Conservation (phyloP, 1,140 invertebrate genomes). For the Carposina sasakii region DNA sequence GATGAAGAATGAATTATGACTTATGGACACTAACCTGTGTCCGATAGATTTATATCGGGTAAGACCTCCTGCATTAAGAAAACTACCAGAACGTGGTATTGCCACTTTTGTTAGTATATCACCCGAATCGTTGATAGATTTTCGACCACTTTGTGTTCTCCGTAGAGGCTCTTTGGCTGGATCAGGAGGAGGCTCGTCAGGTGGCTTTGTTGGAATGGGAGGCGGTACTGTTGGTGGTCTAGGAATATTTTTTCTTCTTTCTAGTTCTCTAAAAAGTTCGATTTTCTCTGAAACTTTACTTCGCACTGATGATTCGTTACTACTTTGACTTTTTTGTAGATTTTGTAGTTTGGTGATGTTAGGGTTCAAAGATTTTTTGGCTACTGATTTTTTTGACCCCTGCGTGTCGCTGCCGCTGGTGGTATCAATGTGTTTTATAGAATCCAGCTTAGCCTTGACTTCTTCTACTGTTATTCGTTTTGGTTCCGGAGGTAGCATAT, state of each 20-base stretch:
- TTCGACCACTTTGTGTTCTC: constrained; percentile 65
- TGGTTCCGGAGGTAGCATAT: constrained; percentile 46
- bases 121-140: constrained; percentile 72
- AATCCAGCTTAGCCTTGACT: constrained; percentile 73
- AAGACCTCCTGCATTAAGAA: constrained; percentile 83
- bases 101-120: constrained; percentile 89
- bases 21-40: constrained; percentile 67
- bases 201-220: constrained; percentile 63
- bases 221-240: constrained; percentile 65
- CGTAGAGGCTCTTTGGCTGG: constrained; percentile 55
- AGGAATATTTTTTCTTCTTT: constrained; percentile 68
- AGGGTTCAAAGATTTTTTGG: constrained; percentile 41
- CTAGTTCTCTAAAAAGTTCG: constrained; percentile 69
- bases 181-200: constrained; percentile 32
- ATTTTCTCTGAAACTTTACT: constrained; percentile 71
- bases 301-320: constrained; percentile 61
- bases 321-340: constrained; percentile 40
- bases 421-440: constrained; percentile 58
- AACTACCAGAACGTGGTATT: constrained; percentile 86
- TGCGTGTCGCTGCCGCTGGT: constrained; percentile 53
- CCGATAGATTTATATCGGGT: constrained; percentile 79
- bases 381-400: constrained; percentile 56
- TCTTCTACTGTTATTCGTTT: constrained; percentile 70
- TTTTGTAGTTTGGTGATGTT: constrained; percentile 29
- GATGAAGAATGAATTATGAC: not conserved